Evolutionary conservation across 2,797 vertebrate genomes (phyloP), one percentile per base, ranked within the genome.

Genomic region (Sphaeramia orbicularis): DNA sequence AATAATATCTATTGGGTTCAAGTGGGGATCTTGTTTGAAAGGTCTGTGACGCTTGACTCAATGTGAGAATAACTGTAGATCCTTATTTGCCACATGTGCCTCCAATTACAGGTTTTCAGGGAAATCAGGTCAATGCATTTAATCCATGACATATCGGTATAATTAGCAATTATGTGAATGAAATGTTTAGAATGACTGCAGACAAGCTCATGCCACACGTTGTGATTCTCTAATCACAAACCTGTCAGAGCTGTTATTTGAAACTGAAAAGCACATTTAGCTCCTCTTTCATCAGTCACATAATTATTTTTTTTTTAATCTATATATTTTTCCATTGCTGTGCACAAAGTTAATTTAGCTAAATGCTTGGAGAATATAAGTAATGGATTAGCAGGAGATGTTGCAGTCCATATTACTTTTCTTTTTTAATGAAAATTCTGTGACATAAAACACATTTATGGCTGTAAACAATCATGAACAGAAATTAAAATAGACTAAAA

Each of bases 291-390:
- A 81, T 78, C 61, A 43, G 18, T 38, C 21, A 56, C 42, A 10
- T 74, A 66, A 80, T 88, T 84, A 74, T 71, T 67, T 59, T 76
- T 74, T 65, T 67, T 59, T 76, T 74, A 65, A 69, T 78, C 45
- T 71, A 32, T 67, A 58, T 40, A 27, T 50, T 19, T 52, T 50
- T 68, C 16, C 32, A 44, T 40, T 32, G 30, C 57, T 42, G 19
- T 47, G 49, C 47, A 53, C 74, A 57, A 44, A 78, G 65, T 78
- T 68, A 73, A 71, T 71, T 55, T 19, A 47, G 21, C 30, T 37
- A 19, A 74, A 63, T 80, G 32, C 44, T n/a, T 10, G n/a, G 49
- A n/a, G 58, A 71, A 63, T 27, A 44, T 6, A 47, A 18, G 38
- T 27, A 27, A 27, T 35, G 13, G 55, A 47, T 38, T 35, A 7